A percentile compares a stretch with the other conserved stretches of the same genome.
phyloP scores from a whole-genome alignment of 2,888 invertebrate genomes.

The Acanthoscelides obtectus region DNA sequence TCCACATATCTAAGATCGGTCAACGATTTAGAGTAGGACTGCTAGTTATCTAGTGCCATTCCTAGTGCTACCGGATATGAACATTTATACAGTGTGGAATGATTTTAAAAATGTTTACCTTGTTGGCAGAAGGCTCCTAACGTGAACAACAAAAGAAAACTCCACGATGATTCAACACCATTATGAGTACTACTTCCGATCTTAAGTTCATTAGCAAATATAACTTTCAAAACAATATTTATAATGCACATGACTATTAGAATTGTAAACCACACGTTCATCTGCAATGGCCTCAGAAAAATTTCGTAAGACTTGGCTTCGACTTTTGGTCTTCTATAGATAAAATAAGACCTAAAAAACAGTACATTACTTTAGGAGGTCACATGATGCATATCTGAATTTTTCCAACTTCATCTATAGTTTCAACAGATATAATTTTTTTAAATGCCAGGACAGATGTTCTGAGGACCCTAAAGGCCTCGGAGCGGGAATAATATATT shows the following conservation, averaged over 20 bases:
- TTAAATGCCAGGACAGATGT: too few relatives aligned
- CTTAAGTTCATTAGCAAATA: slow-evolving; percentile 26
- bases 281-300: slow-evolving; percentile 59
- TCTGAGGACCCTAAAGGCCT: too few relatives aligned
- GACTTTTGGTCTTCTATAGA: slow-evolving; percentile 64
- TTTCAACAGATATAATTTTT: too few relatives aligned
- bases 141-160: slow-evolving; percentile 47
- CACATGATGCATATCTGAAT: too few relatives aligned
- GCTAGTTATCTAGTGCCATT: too few relatives aligned
- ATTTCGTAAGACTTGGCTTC: slow-evolving; percentile 56
- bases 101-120: slow-evolving; percentile 23
- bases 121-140: slow-evolving; percentile 42
- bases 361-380: too few relatives aligned
- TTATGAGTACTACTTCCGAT: slow-evolving; percentile 10
- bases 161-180: slow-evolving; percentile 45
- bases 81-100: background rate
- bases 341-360: slow-evolving; percentile 55
- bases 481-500: too few relatives aligned
- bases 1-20: too few relatives aligned
- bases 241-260: slow-evolving; percentile 26
- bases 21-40: too few relatives aligned
- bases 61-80: too few relatives aligned
- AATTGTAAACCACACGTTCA: slow-evolving; percentile 54
- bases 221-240: slow-evolving; percentile 31
- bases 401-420: too few relatives aligned